These are phyloP conservation scores for Hetaerina titia DNA, from an alignment of 2,888 invertebrate species.

Conservation along the genomic window DNA sequence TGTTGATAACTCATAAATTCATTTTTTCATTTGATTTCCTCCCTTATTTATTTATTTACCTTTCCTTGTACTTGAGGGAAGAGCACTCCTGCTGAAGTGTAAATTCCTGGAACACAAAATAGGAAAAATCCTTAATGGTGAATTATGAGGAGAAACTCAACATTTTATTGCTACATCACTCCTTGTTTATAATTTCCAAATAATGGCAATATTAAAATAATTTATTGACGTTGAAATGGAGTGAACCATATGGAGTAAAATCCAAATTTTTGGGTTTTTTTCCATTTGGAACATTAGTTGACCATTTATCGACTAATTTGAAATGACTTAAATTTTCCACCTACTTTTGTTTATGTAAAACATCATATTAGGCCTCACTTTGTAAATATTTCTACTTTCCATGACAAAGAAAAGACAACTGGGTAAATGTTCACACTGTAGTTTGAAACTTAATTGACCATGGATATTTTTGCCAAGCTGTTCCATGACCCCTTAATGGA, in stretches of 20 bases:
- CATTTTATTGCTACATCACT: neutral
- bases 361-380: neutral
- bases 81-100: slow-evolving; percentile 1
- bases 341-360: neutral
- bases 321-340: neutral
- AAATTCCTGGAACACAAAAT: neutral
- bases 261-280: neutral
- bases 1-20: neutral
- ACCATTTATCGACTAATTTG: neutral
- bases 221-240: neutral
- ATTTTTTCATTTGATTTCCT: neutral
- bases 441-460: neutral
- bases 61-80: slow-evolving; percentile 51
- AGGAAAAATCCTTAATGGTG: neutral
- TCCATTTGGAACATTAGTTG: too few relatives aligned
- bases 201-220: too few relatives aligned
- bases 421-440: neutral
- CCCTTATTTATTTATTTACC: neutral
- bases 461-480: too few relatives aligned
- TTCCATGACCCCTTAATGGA: too few relatives aligned
- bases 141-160: neutral
- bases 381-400: neutral
- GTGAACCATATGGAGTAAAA: neutral
- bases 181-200: neutral
- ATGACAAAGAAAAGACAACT: neutral